phyloP scores from a whole-genome alignment of 2,888 invertebrate species.

The Amiota mariae region DNA sequence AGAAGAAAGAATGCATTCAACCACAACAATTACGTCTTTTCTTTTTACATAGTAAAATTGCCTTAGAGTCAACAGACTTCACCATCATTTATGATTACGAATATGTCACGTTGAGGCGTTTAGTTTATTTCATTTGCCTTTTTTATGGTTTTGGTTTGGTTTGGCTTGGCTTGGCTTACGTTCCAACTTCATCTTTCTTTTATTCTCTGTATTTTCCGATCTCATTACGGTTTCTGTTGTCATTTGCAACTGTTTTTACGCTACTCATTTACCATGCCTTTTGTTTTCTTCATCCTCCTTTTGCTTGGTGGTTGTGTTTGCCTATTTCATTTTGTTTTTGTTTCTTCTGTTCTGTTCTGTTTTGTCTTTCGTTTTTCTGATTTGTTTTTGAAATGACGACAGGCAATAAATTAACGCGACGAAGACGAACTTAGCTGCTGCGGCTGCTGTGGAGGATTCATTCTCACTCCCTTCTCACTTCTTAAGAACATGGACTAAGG shows the following conservation, averaged over 20 bases:
- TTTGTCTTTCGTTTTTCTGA: conserved; percentile 3
- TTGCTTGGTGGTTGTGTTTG: neutral
- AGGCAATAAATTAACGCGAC: conserved; percentile 26
- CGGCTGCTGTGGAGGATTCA: neutral
- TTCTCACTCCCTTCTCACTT: neutral
- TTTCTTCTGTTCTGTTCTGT: neutral
- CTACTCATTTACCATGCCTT: neutral
- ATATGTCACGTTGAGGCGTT: conserved; percentile 13
- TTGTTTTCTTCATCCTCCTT: neutral
- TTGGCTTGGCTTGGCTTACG: too few relatives aligned
- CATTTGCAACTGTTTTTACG: conserved; percentile 1
- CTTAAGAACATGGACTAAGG: neutral
- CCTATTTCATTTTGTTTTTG: neutral
- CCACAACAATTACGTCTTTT: neutral
- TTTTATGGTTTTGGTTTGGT: neutral
- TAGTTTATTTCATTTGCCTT: neutral
- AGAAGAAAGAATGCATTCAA: neutral
- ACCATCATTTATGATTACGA: conserved; percentile 8
- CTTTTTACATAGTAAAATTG: too few relatives aligned
- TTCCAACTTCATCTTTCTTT: neutral
- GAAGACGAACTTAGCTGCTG: neutral
- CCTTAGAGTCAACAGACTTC: neutral
- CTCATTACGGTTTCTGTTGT: neutral
- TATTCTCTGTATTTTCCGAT: neutral
- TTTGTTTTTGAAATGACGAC: conserved; percentile 25